Percentiles rank a stretch among this genome's conserved stretches.
phyloP scores from a whole-genome alignment of 2,888 invertebrate species.

The Trissonchulus latispiculum region DNA sequence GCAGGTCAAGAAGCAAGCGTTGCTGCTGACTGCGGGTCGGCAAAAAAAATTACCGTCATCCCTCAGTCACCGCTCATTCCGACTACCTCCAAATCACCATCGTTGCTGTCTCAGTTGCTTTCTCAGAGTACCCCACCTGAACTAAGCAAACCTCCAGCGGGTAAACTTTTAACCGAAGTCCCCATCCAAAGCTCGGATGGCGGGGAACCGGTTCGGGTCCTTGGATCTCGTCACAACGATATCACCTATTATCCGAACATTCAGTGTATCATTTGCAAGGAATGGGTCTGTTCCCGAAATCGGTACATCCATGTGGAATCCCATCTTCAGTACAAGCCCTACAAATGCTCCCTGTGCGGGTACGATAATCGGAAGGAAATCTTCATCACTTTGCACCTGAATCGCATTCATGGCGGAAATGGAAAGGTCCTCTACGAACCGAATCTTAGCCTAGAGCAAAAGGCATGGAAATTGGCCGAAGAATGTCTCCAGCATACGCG shows the following conservation, averaged over 20 bases:
- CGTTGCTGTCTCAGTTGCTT: neutral
- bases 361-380: slow-evolving; percentile 30
- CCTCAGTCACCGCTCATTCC: neutral
- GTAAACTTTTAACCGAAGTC: no score
- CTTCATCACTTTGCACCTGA: slow-evolving; percentile 28
- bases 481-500: slow-evolving; percentile 29
- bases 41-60: neutral
- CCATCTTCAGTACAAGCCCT: slow-evolving; percentile 28
- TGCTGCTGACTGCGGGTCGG: neutral
- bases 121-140: neutral
- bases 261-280: slow-evolving; percentile 28
- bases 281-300: slow-evolving; percentile 28
- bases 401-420: slow-evolving; percentile 21
- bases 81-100: neutral
- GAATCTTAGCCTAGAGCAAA: slow-evolving; percentile 25
- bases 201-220: neutral
- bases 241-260: slow-evolving; percentile 29
- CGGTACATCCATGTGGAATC: slow-evolving; percentile 29
- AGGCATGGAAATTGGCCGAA: slow-evolving; percentile 28
- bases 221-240: slow-evolving; percentile 50
- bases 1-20: neutral
- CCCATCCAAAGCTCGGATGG: no score
- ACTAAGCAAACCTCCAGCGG: no score
- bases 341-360: slow-evolving; percentile 26
- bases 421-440: slow-evolving; percentile 24